Base-by-base conservation (phyloP, 1,140 invertebrate species). In the Pristionchus pacificus region DNA sequence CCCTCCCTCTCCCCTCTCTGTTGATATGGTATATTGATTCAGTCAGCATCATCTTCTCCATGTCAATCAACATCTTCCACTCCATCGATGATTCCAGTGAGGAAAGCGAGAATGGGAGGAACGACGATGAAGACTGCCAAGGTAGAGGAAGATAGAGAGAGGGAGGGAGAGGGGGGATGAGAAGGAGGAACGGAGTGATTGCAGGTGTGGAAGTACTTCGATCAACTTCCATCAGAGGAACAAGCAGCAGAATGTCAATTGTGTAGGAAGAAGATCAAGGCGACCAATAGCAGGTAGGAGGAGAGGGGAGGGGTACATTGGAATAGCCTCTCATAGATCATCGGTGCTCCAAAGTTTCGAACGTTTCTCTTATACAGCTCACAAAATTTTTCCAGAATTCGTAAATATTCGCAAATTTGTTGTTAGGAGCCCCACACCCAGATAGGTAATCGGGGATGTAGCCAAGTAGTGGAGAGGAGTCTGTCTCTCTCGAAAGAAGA, bases 41-140 rank as follows among this genome's bases (percentile, higher is more conserved):
- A 49, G 38, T 49, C 38, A 49, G 6, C 6, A 49, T 19, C 19
- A 49, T 19, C 6, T 6, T 49, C 38, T 10, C 19, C 38, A 49
- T 49, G 6, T 10, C 38, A 49, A 19, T 49, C 38, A 49, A 49
- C n/a, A n/a, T n/a, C n/a, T n/a, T n/a, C n/a, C n/a, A n/a, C 38
- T 49, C 38, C 60, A 13, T 55, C 63, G 6, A 28, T 30, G n/a
- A 31, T 38, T 10, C 70, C 70, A 27, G 31, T 59, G 25, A 55
- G 71, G 33, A 75, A 75, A 29, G 33, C 33, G 31, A 30, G 69
- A 57, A 65, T 71, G 6, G 70, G 74, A 13, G 74, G 74, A 25
- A 66, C 71, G 15, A 73, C 74, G 27, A 65, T 75, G 30, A 75
- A 75, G 64, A 75, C 74, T 29, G 74, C 74, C 1, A 75, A 75